Conservation (phyloP, 2,888 invertebrate genomes). For the Pomacea canaliculata region DNA sequence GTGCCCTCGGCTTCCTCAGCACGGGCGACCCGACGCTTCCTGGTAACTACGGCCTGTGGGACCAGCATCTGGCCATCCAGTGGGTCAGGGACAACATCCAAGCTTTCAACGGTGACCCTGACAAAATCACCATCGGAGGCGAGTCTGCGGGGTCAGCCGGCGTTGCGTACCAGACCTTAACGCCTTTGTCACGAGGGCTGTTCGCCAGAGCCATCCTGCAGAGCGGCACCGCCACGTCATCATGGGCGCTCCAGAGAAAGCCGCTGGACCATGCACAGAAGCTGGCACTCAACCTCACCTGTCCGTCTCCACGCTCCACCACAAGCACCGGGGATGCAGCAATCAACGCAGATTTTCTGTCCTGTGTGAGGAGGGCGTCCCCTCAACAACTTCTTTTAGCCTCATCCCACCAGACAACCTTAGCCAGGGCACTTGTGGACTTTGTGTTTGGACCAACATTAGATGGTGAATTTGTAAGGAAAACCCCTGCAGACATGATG, state of each 20-base stretch:
- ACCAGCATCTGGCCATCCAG: conserved; percentile 15
- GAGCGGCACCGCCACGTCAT: conserved; percentile 20
- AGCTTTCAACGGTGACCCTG: conserved; percentile 22
- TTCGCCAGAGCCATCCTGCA: conserved; percentile 18
- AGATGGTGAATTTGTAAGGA: too few species aligned
- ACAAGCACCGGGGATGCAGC: too few species aligned
- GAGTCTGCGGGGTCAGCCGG: conserved; percentile 48
- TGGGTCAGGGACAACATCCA: conserved; percentile 23
- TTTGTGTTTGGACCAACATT: too few species aligned
- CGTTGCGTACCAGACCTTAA: conserved; percentile 41
- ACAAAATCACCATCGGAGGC: conserved; percentile 44
- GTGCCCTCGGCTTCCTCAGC: conserved; percentile 17
- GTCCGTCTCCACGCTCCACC: too few species aligned
- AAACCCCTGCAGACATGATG: too few species aligned
- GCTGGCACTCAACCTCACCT: too few species aligned
- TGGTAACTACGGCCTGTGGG: conserved; percentile 28
- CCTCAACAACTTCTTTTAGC: too few species aligned
- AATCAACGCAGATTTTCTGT: too few species aligned
- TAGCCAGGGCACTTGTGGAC: too few species aligned
- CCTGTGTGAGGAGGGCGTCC: too few species aligned
- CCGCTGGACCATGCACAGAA: too few species aligned
- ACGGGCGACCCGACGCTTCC: conserved; percentile 6
- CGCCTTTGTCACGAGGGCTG: background rate
- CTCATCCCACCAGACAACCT: too few species aligned
- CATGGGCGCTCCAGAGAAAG: conserved; percentile 3